A percentile compares a stretch with the other conserved stretches of the same genome.
Evolutionary conservation across 2,888 invertebrate species (phyloP).

Genomic region (Euplagia quadripunctaria): DNA sequence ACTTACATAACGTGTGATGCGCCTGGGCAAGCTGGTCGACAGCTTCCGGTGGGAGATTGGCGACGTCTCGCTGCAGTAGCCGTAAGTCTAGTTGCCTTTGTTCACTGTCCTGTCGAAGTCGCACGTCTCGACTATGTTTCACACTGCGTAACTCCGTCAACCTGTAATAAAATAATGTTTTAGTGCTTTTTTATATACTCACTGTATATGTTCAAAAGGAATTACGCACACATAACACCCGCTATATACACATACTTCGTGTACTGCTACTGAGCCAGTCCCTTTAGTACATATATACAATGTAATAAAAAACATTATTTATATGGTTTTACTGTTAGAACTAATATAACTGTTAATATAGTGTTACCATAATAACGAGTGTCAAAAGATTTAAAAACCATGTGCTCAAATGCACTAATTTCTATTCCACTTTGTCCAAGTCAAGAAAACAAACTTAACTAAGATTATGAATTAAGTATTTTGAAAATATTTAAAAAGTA

Average conservation of each 20-base stretch:
- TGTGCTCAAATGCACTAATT: background rate
- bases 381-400: background rate
- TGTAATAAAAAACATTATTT: background rate
- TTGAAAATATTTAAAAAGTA: too few relatives aligned
- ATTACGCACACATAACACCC: background rate
- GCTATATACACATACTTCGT: background rate
- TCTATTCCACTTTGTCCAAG: background rate
- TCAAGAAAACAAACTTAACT: too few relatives aligned
- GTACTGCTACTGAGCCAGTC: background rate
- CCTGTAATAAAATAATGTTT: constrained; percentile 59
- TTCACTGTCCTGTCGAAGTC: constrained; percentile 92
- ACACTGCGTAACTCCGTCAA: constrained; percentile 92
- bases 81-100: constrained; percentile 92
- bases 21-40: constrained; percentile 91
- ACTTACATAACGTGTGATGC: constrained; percentile 92
- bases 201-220: too few relatives aligned
- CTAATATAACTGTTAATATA: background rate
- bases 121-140: constrained; percentile 92
- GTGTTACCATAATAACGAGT: background rate
- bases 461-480: too few relatives aligned
- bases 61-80: constrained; percentile 91
- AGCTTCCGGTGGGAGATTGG: constrained; percentile 91
- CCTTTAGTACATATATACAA: background rate
- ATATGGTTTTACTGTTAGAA: background rate
- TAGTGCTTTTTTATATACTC: background rate